Conservation (phyloP, 2,888 invertebrate genomes). For the Agrochola circellaris region DNA sequence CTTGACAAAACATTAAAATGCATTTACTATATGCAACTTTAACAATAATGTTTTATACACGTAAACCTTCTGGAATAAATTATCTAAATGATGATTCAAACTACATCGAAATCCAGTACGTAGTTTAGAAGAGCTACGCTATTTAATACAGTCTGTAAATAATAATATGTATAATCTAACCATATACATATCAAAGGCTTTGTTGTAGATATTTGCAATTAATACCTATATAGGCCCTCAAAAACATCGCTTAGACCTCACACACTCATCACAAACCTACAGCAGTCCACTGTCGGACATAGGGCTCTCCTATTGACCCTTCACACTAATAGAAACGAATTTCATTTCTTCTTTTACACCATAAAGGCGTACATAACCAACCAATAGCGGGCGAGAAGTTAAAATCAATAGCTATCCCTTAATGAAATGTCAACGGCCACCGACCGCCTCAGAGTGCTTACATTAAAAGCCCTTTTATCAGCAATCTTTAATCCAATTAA, state of each 20-base stretch:
- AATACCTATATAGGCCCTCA: too few species aligned
- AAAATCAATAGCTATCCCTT: constrained; percentile 82
- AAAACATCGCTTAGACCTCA: not conserved
- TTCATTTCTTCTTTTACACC: constrained; percentile 23
- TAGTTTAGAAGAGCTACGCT: not conserved
- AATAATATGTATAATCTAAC: not conserved
- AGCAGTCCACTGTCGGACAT: not conserved
- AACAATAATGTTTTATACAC: not conserved
- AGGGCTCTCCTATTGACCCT: not conserved
- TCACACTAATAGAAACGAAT: not conserved
- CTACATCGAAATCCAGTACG: not conserved
- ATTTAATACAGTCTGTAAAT: not conserved
- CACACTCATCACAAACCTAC: not conserved
- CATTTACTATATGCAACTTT: not conserved
- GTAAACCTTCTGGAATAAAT: not conserved
- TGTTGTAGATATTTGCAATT: not conserved
- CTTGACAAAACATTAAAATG: not conserved
- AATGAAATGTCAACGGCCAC: constrained; percentile 83
- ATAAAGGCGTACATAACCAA: constrained; percentile 44
- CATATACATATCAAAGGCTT: not conserved
- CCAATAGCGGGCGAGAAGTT: constrained; percentile 70
- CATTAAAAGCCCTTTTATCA: constrained; percentile 87
- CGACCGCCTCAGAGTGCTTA: constrained; percentile 71
- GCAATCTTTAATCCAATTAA: constrained; percentile 89
- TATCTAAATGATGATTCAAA: not conserved